A percentile compares a stretch with the other conserved stretches of the same genome.
Conservation (phyloP, 2,113 vertebrate genomes). For the Cheilinus undulatus region DNA sequence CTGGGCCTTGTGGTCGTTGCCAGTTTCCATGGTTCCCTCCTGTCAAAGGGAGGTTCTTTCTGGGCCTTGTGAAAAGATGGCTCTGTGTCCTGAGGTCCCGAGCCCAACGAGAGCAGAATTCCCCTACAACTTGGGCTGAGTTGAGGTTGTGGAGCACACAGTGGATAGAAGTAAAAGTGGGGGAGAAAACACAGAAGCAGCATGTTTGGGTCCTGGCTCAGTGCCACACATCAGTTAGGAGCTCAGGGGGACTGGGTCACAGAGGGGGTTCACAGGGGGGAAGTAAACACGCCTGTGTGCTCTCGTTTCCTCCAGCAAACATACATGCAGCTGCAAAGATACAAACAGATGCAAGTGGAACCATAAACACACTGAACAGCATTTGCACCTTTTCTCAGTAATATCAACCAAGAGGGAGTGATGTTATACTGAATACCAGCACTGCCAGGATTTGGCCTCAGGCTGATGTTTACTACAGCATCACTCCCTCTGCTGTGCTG, state of each 20-base stretch:
- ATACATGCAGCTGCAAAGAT: slow-evolving; percentile 7
- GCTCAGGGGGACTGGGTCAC: slow-evolving; percentile 51
- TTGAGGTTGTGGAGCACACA: slow-evolving; percentile 33
- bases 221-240: slow-evolving; percentile 43
- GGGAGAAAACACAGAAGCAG: slow-evolving; percentile 31
- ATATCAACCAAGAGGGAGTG: too few species aligned
- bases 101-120: slow-evolving; percentile 59
- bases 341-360: neutral
- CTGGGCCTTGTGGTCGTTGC: slow-evolving; percentile 59
- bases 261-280: slow-evolving; percentile 26
- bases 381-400: too few species aligned
- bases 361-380: neutral
- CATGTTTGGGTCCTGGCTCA: slow-evolving; percentile 56
- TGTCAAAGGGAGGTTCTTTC: slow-evolving; percentile 67
- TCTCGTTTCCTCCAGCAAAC: slow-evolving; percentile 35
- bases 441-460: too few species aligned
- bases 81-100: slow-evolving; percentile 65
- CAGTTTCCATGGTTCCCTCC: slow-evolving; percentile 73
- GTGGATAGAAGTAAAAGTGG: slow-evolving; percentile 31
- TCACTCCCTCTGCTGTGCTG: too few species aligned
- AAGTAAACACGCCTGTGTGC: slow-evolving; percentile 36
- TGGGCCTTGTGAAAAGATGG: slow-evolving; percentile 74
- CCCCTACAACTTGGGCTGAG: slow-evolving; percentile 35
- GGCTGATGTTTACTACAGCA: too few species aligned
- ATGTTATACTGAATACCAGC: too few species aligned